Base-by-base conservation (phyloP, 2,113 vertebrate species). In the Anolis sagrei region DNA sequence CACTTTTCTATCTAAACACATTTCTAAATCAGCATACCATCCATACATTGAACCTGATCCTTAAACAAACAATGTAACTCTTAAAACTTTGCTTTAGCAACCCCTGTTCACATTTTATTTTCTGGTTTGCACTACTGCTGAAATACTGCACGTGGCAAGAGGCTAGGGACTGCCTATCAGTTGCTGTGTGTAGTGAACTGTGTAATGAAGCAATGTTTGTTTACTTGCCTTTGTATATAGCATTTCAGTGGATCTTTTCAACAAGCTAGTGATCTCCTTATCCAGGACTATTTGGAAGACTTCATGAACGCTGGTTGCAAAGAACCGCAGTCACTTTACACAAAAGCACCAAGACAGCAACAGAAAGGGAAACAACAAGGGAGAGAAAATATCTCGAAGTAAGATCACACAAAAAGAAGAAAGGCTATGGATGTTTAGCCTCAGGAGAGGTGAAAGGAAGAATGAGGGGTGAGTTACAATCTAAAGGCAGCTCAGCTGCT, bases 171-270 rank as follows among this genome's bases (percentile, higher is more conserved):
- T 86, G 84, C 70, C 9, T 81, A 73, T 90, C 90, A 39, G 82
- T 79, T 86, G 72, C 62, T 76, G 84, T 86, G 85, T 18, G 91
- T 89, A 93, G 82, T 79, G 83, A 93, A 92, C 92, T 93, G 92
- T 94, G 91, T 92, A 94, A 95, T 91, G 69, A 93, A 95, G 87
- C 89, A 90, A 49, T 72, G 81, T 90, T 91, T 94, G 90, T 90
- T 94, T 94, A 62, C 82, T 93, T 90, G 75, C 64, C 90, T 90
- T 90, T 88, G 83, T 86, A 58, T 51, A 27, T 58, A 78, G 84
- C 68, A 39, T 48, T 93, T 88, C 91, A 90, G 81, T 89, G 90
- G 91, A 90, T 77, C 58, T 90, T 84, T 72, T 48, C 73, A 87
- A 23, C 3, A 64, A 39, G 44, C 89, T 72, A 9, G 9, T 79